Evolutionary conservation across 2,113 vertebrate species (phyloP).

Genomic region (Vulpes vulpes): DNA sequence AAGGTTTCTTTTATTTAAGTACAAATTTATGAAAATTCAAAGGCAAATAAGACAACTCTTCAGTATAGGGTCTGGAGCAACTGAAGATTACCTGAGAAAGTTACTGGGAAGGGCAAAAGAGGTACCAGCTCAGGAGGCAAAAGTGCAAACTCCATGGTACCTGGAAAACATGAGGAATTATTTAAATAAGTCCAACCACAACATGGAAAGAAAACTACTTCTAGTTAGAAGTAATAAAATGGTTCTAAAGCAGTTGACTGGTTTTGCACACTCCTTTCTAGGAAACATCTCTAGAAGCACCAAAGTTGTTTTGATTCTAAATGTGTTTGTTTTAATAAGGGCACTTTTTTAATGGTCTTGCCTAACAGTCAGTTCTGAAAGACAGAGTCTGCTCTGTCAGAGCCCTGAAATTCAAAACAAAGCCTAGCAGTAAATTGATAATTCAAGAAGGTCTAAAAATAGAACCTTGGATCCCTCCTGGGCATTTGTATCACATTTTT

Average conservation of each 20-base stretch:
- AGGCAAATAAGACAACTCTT: neutral
- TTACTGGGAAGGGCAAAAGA: neutral
- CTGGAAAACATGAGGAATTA: neutral
- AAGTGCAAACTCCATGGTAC: neutral
- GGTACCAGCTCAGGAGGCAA: neutral
- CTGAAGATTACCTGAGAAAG: neutral
- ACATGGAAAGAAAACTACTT: neutral
- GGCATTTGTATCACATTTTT: slow-evolving; percentile 31
- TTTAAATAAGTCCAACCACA: neutral
- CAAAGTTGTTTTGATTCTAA: slow-evolving; percentile 53
- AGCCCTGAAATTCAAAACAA: slow-evolving; percentile 65
- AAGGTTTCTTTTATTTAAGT: slow-evolving; percentile 54
- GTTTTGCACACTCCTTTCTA: slow-evolving; percentile 69
- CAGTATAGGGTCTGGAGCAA: neutral
- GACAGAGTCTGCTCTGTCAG: slow-evolving; percentile 34
- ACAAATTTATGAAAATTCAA: slow-evolving; percentile 20
- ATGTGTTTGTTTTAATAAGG: slow-evolving; percentile 68
- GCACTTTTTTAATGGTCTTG: slow-evolving; percentile 46
- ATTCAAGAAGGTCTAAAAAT: slow-evolving; percentile 74
- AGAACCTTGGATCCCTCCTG: slow-evolving; percentile 37
- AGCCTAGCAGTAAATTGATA: slow-evolving; percentile 56
- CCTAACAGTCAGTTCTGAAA: slow-evolving; percentile 68
- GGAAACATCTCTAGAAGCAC: slow-evolving; percentile 68
- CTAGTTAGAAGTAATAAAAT: slow-evolving; percentile 53
- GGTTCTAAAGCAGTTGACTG: neutral